Evolutionary conservation across 2,888 invertebrate species (phyloP).

Genomic region (Nomada ferruginata): DNA sequence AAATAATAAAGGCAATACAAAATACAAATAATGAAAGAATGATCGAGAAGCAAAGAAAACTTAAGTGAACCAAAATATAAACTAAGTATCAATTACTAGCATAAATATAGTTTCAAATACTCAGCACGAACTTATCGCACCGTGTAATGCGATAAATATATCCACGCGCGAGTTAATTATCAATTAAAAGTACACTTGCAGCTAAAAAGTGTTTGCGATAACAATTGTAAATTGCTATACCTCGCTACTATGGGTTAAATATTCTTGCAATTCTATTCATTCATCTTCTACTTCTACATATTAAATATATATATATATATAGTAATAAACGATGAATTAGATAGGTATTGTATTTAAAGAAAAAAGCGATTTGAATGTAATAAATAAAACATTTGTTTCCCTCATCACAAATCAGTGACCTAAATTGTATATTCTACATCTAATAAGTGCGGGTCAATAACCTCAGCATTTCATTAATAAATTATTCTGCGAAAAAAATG

Average conservation of each 20-base stretch:
- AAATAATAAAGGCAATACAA: neutral
- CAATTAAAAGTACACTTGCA: slow-evolving; percentile 12
- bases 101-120: too few species aligned
- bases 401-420: slow-evolving; percentile 15
- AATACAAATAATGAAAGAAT: neutral
- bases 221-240: neutral
- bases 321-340: too few species aligned
- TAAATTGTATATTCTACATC: slow-evolving; percentile 35
- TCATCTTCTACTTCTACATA: neutral
- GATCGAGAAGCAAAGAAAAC: too few species aligned
- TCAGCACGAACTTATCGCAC: slow-evolving; percentile 14
- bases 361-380: neutral
- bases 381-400: neutral
- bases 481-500: slow-evolving; percentile 6
- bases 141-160: slow-evolving; percentile 20
- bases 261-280: slow-evolving; percentile 10
- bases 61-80: neutral
- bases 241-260: neutral
- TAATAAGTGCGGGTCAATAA: slow-evolving; percentile 36
- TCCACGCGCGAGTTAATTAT: slow-evolving; percentile 5
- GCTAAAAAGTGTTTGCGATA: neutral
- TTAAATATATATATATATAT: too few species aligned
- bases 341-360: neutral
- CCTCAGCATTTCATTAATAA: slow-evolving; percentile 14
- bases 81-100: neutral